Conservation (phyloP, 1,140 invertebrate species). For the Nasonia vitripennis region DNA sequence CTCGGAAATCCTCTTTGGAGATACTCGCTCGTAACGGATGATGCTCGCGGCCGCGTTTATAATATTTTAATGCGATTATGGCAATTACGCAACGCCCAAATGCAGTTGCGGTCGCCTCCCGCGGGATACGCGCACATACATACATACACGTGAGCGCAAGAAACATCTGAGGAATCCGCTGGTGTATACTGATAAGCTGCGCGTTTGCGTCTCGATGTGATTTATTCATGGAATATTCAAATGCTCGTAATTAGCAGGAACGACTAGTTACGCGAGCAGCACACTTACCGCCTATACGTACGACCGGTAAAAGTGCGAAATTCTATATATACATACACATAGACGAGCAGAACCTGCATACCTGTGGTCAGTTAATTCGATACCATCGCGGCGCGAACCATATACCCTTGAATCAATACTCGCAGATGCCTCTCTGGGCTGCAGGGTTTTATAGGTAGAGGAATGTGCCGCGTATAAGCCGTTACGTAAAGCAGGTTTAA, state of each 20-base stretch:
- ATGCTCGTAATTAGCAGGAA: background rate
- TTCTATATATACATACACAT: background rate
- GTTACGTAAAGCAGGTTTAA: background rate
- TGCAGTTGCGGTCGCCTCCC: background rate
- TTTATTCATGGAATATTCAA: constrained; percentile 5
- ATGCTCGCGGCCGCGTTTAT: background rate
- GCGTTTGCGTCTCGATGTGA: background rate
- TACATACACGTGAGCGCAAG: background rate
- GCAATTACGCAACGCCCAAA: background rate
- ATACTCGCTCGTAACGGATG: background rate
- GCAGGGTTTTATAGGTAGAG: background rate
- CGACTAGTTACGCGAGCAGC: background rate
- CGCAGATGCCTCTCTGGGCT: background rate
- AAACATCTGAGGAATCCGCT: background rate
- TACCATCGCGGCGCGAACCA: background rate
- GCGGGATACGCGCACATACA: no score
- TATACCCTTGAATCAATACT: background rate
- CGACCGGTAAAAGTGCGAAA: background rate
- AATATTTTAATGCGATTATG: background rate
- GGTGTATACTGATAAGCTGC: no score
- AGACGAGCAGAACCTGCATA: background rate
- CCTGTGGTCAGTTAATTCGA: background rate
- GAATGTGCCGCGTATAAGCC: background rate
- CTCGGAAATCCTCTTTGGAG: background rate
- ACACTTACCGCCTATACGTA: background rate